phyloP scores from a whole-genome alignment of 1,140 invertebrate species.

The Hyles euphorbiae region DNA sequence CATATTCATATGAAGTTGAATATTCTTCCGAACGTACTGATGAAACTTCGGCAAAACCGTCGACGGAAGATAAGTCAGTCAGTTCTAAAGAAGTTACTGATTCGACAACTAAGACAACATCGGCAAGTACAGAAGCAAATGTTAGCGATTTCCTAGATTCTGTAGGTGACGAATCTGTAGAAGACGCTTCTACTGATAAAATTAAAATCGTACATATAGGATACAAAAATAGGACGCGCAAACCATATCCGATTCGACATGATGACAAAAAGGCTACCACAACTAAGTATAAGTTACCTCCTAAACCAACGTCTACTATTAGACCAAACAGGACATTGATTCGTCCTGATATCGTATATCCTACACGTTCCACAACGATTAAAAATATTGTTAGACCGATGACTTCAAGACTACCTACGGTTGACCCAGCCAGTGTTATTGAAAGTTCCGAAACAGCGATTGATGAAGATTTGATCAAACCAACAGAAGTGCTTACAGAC shows the following conservation, averaged over 20 bases:
- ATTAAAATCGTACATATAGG: conserved; percentile 41
- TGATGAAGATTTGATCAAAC: conserved; percentile 58
- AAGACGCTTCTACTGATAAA: conserved; percentile 41
- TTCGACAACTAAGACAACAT: conserved; percentile 16
- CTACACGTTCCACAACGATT: conserved; percentile 38
- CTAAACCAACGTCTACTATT: conserved; percentile 41
- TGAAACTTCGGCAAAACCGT: conserved; percentile 33
- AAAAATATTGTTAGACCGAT: conserved; percentile 50
- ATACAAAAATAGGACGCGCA: conserved; percentile 55
- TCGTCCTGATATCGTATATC: conserved; percentile 49
- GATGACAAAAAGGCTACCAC: conserved; percentile 48
- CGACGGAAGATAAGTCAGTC: conserved; percentile 21
- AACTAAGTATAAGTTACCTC: conserved; percentile 45
- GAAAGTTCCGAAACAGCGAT: conserved; percentile 66
- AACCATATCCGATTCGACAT: conserved; percentile 53
- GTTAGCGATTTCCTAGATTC: conserved; percentile 13
- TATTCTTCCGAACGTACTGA: conserved; percentile 41
- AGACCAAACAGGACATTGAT: conserved; percentile 47
- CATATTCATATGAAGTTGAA: conserved; percentile 35
- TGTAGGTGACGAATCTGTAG: conserved; percentile 30
- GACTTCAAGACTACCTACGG: conserved; percentile 30
- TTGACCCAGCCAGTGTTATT: conserved; percentile 43
- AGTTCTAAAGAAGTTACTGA: conserved; percentile 27
- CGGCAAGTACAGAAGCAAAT: conserved; percentile 20
- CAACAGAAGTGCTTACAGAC: conserved; percentile 59